phyloP scores from a whole-genome alignment of 35 echinoderm and acorn worm species.

The Ophioderma brevispina region DNA sequence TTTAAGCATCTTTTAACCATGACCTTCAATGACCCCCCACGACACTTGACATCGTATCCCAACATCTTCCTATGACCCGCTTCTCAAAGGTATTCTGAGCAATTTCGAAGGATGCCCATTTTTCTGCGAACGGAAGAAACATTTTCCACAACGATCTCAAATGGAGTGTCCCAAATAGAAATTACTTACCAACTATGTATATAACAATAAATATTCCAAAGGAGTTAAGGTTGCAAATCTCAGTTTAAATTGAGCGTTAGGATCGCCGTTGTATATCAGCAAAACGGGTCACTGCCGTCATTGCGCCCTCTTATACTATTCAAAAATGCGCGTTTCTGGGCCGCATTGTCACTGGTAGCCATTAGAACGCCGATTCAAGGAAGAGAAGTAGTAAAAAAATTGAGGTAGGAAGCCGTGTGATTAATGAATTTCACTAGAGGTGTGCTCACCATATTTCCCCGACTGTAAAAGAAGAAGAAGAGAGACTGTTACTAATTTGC shows the following conservation, averaged over 20 bases:
- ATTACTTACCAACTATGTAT: constrained; percentile 82
- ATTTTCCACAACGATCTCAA: no score
- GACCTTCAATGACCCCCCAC: no score
- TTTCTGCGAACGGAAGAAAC: no score
- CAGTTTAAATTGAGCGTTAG: background rate
- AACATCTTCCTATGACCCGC: no score
- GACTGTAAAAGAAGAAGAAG: constrained; percentile 38
- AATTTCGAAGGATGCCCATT: no score
- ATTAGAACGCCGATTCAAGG: constrained; percentile 67
- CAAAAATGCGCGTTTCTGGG: background rate
- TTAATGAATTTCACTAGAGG: constrained; percentile 87
- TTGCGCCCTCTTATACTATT: background rate
- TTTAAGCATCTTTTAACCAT: no score
- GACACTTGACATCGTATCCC: no score
- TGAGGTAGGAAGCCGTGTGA: constrained; percentile 72
- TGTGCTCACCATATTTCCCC: constrained; percentile 46
- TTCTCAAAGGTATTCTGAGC: no score
- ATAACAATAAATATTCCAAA: constrained; percentile 76
- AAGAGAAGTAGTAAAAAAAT: constrained; percentile 82
- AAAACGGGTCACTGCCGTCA: background rate
- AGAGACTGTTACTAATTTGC: no score
- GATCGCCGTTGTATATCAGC: background rate
- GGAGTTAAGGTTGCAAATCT: constrained; percentile 34
- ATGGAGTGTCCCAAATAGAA: no score
- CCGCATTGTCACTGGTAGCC: background rate